These are phyloP conservation scores for Omphaloscelis lunosa DNA, from an alignment of 2,888 invertebrate species.

Conservation along the genomic window DNA sequence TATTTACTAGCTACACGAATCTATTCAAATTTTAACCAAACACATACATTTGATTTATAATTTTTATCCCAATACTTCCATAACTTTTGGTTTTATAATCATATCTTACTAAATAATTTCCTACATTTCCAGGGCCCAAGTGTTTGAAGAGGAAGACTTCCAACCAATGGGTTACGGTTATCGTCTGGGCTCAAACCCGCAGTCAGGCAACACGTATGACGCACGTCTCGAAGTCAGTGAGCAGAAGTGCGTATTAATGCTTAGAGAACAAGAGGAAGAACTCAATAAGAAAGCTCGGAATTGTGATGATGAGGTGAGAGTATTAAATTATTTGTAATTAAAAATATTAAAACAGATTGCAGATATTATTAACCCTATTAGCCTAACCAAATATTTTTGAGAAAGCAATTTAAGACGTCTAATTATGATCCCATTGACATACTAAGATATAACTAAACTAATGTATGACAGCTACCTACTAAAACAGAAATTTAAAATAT, in stretches of 20 bases:
- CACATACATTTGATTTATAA: background rate
- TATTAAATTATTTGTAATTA: background rate
- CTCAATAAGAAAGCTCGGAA: slow-evolving; percentile 93
- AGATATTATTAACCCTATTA: background rate
- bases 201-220: slow-evolving; percentile 83
- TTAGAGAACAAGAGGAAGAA: slow-evolving; percentile 98
- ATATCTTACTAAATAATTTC: background rate
- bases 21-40: background rate
- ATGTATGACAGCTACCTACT: background rate
- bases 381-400: background rate
- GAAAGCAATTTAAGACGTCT: background rate
- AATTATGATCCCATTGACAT: background rate
- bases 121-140: slow-evolving; percentile 92
- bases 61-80: background rate
- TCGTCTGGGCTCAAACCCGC: slow-evolving; percentile 92
- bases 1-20: background rate
- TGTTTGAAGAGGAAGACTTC: slow-evolving; percentile 99
- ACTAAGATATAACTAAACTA: background rate
- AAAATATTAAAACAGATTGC: background rate
- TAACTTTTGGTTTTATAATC: background rate
- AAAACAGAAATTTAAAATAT: background rate
- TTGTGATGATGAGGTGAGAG: slow-evolving; percentile 89
- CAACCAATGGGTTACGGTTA: slow-evolving; percentile 98
- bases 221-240: slow-evolving; percentile 94
- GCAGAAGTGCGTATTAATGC: slow-evolving; percentile 94